Conservation (phyloP, 1,140 invertebrate species). For the Listronotus oregonensis region DNA sequence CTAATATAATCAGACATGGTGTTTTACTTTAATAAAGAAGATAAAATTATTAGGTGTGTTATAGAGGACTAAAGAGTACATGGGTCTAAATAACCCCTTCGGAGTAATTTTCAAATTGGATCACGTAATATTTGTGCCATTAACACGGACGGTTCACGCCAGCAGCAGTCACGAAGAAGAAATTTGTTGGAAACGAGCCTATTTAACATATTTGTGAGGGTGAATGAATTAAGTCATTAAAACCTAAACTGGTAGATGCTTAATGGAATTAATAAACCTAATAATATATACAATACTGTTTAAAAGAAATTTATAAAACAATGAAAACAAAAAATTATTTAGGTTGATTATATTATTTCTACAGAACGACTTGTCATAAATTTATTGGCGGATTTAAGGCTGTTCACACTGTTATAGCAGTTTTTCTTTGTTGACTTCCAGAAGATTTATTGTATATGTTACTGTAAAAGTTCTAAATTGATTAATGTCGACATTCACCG, state of each 20-base stretch:
- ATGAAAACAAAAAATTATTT: no score
- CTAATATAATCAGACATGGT: slow-evolving; percentile 1
- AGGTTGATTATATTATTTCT: no score
- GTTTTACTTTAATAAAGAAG: slow-evolving; percentile 9
- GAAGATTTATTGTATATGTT: no score
- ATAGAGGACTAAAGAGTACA: slow-evolving; percentile 11
- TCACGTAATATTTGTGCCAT: slow-evolving; percentile 23
- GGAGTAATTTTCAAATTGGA: slow-evolving; percentile 25
- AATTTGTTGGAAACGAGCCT: slow-evolving; percentile 8
- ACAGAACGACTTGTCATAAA: no score
- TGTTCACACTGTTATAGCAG: no score
- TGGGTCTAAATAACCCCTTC: slow-evolving; percentile 6
- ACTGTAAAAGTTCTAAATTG: no score
- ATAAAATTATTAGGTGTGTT: slow-evolving; percentile 30
- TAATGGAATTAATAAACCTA: no score
- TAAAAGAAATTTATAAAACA: no score
- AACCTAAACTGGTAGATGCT: neutral
- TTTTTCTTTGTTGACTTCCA: no score
- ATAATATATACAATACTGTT: no score
- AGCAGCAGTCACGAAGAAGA: slow-evolving; percentile 7
- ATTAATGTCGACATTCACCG: no score
- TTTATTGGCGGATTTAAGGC: no score
- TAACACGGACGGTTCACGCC: slow-evolving; percentile 18
- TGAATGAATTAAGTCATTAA: slow-evolving; percentile 14
- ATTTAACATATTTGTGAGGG: slow-evolving; percentile 8